Base-by-base conservation (phyloP, 1,140 invertebrate genomes). In the Zaprionus davidi region DNA sequence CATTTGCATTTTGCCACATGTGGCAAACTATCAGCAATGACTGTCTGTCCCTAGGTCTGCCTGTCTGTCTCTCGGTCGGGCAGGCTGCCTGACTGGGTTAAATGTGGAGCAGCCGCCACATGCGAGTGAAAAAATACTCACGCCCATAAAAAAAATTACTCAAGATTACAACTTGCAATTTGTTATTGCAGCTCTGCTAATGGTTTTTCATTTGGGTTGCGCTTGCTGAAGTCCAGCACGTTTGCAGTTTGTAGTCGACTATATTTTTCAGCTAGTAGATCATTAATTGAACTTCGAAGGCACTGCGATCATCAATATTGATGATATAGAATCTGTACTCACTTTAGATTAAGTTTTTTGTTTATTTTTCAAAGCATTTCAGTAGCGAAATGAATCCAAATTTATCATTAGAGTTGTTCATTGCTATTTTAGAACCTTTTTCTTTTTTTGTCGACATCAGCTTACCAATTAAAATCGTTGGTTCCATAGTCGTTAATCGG, bases 401-500 rank as follows among this genome's bases (percentile, higher is more conserved):
- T 51, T 12, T 31, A 36, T 46, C 31, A 17, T 31, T n/a, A 12
- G 5, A 62, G 26, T 63, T 57, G 1, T 22, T 62, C 55, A 57
- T 41, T 13, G 38, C 13, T 20, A 5, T 51, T 24, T n/a, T 51
- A 24, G 20, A 22, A 49, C 2, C 5, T 24, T 51, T 11, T 24
- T 1, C 34, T 41, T 69, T 3, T 51, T 34, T 11, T 34, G 28
- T 22, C 34, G 2, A 22, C 5, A 5, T 41, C 11, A 53, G 53
- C 82, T 85, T 66, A 91, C 90, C 90, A 76, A 91, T 90, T 91
- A 91, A 91, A 91, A 91, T 91, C 69, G 84, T 78, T 53, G 90
- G 90, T 79, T 91, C 90, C 90, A 91, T 91, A 65, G 71, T 88
- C 66, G 74, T 69, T 51, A 64, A 58, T 82, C 70, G 60, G 46